phyloP scores from a whole-genome alignment of 2,113 vertebrate species.

The Gyps fulvus region DNA sequence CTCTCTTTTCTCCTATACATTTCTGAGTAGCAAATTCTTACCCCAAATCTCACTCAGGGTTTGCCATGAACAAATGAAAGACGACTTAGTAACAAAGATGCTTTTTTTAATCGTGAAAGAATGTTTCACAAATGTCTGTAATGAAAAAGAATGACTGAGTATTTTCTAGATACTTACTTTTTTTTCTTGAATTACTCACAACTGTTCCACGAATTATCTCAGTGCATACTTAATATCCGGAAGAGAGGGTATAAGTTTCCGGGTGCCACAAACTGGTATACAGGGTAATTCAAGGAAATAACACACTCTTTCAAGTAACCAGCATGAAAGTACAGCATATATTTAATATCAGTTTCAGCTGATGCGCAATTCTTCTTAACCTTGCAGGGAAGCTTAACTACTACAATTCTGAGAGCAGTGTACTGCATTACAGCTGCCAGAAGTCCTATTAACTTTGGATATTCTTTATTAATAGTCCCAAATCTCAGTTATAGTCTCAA shows the following conservation, averaged over 20 bases:
- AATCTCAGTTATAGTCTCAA: background rate
- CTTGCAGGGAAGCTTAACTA: background rate
- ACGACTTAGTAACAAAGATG: background rate
- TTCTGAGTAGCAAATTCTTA: background rate
- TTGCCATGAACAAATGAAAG: background rate
- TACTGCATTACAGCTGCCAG: background rate
- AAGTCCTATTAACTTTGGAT: background rate
- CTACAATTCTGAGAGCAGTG: background rate
- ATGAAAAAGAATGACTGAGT: background rate
- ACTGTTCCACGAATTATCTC: background rate
- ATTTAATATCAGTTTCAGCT: background rate
- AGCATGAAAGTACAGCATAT: background rate
- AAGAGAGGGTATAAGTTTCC: background rate
- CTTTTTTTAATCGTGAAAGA: background rate
- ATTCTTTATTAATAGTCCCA: background rate
- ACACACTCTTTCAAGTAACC: background rate
- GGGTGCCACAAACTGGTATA: background rate
- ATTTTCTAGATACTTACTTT: background rate
- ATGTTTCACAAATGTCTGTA: background rate
- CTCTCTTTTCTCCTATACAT: background rate
- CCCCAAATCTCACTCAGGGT: background rate
- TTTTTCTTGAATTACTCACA: background rate
- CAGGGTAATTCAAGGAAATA: background rate
- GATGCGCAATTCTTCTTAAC: background rate
- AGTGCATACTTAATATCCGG: background rate